A percentile compares a stretch with the other conserved stretches of the same genome.
Evolutionary conservation across 1,140 invertebrate species (phyloP).

Genomic region (Leptinotarsa texana): DNA sequence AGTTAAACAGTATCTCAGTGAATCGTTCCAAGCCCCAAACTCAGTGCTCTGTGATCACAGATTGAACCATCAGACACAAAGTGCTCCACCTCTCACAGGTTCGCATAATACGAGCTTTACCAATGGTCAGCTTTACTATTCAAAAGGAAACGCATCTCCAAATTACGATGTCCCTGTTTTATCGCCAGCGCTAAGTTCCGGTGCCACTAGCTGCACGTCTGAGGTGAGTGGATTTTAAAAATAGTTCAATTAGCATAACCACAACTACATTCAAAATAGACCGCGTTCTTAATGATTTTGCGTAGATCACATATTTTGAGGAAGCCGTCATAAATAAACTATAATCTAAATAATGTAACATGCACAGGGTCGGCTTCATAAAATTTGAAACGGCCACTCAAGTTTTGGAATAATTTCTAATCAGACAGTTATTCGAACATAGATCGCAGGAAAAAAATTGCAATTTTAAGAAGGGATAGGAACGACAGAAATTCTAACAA

Average conservation of each 20-base stretch:
- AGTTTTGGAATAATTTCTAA: too few relatives aligned
- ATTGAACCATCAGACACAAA: conserved; percentile 51
- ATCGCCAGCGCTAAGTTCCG: conserved; percentile 74
- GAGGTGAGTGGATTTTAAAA: conserved; percentile 62
- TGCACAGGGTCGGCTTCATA: too few relatives aligned
- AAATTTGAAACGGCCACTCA: too few relatives aligned
- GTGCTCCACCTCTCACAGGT: conserved; percentile 48
- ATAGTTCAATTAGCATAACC: neutral
- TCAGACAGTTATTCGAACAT: too few relatives aligned
- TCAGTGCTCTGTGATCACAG: conserved; percentile 39
- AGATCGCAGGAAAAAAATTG: too few relatives aligned
- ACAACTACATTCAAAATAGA: conserved; percentile 3
- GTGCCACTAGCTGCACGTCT: conserved; percentile 70
- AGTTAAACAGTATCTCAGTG: conserved; percentile 82
- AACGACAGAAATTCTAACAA: too few relatives aligned
- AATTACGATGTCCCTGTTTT: conserved; percentile 64
- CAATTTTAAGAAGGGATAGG: too few relatives aligned
- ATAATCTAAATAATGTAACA: neutral
- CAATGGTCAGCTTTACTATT: conserved; percentile 32
- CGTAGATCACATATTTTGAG: neutral
- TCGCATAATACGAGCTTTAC: conserved; percentile 19
- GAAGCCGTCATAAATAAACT: neutral
- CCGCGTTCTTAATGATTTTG: neutral
- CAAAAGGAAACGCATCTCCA: conserved; percentile 51
- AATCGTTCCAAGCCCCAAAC: conserved; percentile 66